A percentile compares a stretch with the other conserved stretches of the same genome.
These are phyloP conservation scores for Lepidocyrtoides sp. DNA, from an alignment of 2,888 invertebrate species.

Conservation along the genomic window DNA sequence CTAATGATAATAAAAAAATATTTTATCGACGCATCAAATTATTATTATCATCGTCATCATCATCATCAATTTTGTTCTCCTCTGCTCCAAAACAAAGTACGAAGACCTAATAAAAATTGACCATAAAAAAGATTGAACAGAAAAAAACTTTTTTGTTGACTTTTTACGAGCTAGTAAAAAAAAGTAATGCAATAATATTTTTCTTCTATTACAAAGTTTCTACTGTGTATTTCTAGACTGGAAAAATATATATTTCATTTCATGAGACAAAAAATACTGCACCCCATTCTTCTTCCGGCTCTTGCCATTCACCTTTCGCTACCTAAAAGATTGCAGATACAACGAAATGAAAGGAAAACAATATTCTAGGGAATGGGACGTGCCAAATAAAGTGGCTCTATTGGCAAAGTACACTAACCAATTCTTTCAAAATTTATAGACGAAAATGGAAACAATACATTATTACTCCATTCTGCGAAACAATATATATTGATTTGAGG, in stretches of 20 bases:
- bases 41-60: not conserved
- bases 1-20: constrained; percentile 18
- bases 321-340: not conserved
- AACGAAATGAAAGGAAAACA: not conserved
- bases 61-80: too few species aligned
- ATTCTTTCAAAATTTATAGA: not conserved
- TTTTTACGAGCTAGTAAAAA: constrained; percentile 12
- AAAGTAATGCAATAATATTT: not conserved
- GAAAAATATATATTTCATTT: not conserved
- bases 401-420: constrained; percentile 8
- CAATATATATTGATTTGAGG: not conserved
- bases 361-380: not conserved
- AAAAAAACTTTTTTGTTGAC: not conserved
- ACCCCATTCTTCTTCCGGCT: constrained; percentile 32
- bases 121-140: constrained; percentile 1
- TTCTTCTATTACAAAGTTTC: not conserved
- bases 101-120: not conserved
- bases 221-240: not conserved
- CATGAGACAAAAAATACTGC: constrained; percentile 14
- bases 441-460: not conserved
- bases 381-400: not conserved
- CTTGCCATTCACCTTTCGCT: constrained; percentile 48
- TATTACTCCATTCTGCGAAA: too few species aligned
- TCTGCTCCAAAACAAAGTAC: not conserved
- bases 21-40: not conserved